phyloP scores from a whole-genome alignment of 2,888 invertebrate species.

The Stenichneumon culpator region DNA sequence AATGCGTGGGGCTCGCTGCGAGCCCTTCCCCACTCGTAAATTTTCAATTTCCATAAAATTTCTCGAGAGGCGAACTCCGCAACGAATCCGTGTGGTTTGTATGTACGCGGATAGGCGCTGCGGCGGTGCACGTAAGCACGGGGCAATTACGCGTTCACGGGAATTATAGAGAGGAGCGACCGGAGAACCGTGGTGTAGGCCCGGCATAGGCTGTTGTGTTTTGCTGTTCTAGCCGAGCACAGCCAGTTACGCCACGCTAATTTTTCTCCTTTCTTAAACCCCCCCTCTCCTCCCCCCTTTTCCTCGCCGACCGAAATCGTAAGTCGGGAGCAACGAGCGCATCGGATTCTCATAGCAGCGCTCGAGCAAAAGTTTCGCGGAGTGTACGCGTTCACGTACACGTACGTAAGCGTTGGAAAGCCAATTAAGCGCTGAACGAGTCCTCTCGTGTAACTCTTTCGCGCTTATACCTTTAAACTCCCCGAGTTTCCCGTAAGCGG shows the following conservation, averaged over 20 bases:
- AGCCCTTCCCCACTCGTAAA: constrained; percentile 1
- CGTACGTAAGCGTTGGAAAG: constrained; percentile 54
- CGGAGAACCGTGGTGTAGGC: not conserved
- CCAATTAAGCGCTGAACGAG: constrained; percentile 54
- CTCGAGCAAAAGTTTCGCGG: constrained; percentile 20
- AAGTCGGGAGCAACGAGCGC: constrained; percentile 59
- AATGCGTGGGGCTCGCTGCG: constrained; percentile 31
- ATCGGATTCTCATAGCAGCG: constrained; percentile 38
- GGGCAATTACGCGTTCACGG: constrained; percentile 38
- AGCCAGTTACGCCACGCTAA: constrained; percentile 59
- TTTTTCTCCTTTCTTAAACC: constrained; percentile 42
- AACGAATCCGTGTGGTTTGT: not conserved
- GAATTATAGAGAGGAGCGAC: constrained; percentile 38
- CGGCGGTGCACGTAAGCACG: constrained; percentile 27
- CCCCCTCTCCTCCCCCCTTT: not conserved
- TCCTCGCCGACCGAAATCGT: constrained; percentile 50
- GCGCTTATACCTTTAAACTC: not conserved
- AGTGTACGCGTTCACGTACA: not conserved
- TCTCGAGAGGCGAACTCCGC: constrained; percentile 26
- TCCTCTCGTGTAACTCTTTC: constrained; percentile 25
- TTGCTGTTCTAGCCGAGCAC: constrained; percentile 40
- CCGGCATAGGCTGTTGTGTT: not conserved
- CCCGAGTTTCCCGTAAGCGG: not conserved
- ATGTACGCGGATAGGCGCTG: constrained; percentile 10
- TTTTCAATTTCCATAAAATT: constrained; percentile 62